Evolutionary conservation across 2,888 invertebrate species (phyloP).

Genomic region (Drosophila quinaria): DNA sequence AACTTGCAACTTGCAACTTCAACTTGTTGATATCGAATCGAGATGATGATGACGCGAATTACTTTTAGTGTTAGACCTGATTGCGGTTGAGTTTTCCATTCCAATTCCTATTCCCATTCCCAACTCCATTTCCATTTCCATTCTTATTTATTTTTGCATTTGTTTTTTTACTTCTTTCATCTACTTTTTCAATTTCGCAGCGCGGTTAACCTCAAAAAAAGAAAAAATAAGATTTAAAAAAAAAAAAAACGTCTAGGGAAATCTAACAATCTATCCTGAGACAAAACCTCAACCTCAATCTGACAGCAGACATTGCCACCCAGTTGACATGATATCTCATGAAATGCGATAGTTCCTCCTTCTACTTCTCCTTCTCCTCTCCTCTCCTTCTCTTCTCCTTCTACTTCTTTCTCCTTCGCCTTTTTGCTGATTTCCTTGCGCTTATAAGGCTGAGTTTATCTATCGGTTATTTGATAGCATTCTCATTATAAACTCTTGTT

Average conservation of each 20-base stretch:
- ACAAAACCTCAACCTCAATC: conserved; percentile 16
- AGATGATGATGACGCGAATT: conserved; percentile 20
- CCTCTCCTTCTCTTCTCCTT: too few species aligned
- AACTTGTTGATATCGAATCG: conserved; percentile 23
- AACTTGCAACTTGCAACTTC: not conserved
- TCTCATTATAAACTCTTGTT: not conserved
- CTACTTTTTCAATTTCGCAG: conserved; percentile 51
- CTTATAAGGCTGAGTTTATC: not conserved
- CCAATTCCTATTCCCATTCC: conserved; percentile 9
- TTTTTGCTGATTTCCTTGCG: not conserved
- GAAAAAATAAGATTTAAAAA: not conserved
- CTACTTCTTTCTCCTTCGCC: too few species aligned
- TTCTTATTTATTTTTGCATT: conserved; percentile 2
- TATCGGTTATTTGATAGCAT: conserved; percentile 21
- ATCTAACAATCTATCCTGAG: conserved; percentile 41
- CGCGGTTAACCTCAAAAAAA: conserved; percentile 63
- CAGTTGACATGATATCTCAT: conserved; percentile 22
- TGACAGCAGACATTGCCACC: conserved; percentile 29
- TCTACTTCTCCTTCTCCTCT: too few species aligned
- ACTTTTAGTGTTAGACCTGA: conserved; percentile 29
- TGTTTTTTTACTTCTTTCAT: not conserved
- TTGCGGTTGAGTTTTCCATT: conserved; percentile 41
- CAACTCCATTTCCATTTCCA: not conserved
- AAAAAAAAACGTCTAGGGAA: conserved; percentile 17
- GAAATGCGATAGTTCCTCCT: conserved; percentile 20